Base-by-base conservation (phyloP, 2,797 vertebrate species). In the Leuciscus waleckii region DNA sequence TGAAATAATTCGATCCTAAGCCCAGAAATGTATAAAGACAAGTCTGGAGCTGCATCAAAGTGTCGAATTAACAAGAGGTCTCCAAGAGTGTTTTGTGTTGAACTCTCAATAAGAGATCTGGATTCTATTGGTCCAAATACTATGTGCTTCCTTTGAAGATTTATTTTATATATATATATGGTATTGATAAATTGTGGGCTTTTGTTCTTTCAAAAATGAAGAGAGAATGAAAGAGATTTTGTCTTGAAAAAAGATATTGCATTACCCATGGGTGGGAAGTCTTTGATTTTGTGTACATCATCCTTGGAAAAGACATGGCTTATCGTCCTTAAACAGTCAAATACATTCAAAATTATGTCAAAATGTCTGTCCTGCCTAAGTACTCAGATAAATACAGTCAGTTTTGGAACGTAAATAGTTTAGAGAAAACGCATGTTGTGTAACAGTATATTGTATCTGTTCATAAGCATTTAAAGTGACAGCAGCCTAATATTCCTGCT, bases 141-240 rank as follows among this genome's bases (percentile, higher is more conserved):
- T 71, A 16, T 68, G 63, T 46, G 49, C 74, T 82, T 79, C 77
- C 77, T 77, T 86, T 54, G 81, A 88, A 83, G 71, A 79, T 86
- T 85, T 78, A 4, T 35, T 4, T 35, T 32, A 32, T 32, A 82
- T 80, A 80, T 80, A 69, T 65, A 68, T 75, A 70, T 29, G 1
- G 29, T 29, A 29, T 29, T 29, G 29, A 82, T 81, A 26, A 26
- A 29, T 7, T 7, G 16, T 43, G 7, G 39, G 71, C 49, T 73
- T 63, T 79, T 79, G 23, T 86, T 79, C 39, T 79, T 84, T 37
- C 14, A 65, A 29, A 79, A 84, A 82, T 65, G 26, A 87, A 32
- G 13, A 26, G 49, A 10, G 41, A 43, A 13, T 26, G 2, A 46
- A 39, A 29, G 5, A 46, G 17, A 26, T 83, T 51, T 56, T 17